phyloP scores from a whole-genome alignment of 1,140 invertebrate species.

The Dendrolimus punctatus region DNA sequence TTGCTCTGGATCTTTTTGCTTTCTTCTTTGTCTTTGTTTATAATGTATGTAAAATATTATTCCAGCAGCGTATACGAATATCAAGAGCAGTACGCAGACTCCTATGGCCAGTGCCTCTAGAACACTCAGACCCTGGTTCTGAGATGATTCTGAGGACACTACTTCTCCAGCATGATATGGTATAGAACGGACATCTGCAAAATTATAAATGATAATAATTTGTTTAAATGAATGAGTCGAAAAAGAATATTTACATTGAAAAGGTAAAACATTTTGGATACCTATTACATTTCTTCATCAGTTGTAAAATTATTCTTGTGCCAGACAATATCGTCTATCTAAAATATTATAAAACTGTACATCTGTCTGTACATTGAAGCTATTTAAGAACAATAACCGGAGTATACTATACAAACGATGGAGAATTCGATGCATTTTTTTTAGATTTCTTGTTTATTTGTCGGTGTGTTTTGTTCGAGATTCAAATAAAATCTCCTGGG shows the following conservation, averaged over 20 bases:
- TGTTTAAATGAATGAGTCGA: conserved; percentile 2
- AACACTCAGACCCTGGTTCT: conserved; percentile 50
- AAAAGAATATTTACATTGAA: neutral
- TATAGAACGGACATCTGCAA: conserved; percentile 61
- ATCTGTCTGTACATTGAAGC: too few species aligned
- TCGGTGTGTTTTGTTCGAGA: too few species aligned
- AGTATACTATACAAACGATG: too few species aligned
- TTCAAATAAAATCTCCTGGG: too few species aligned
- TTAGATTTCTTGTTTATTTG: too few species aligned
- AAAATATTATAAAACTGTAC: too few species aligned
- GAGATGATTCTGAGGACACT: conserved; percentile 39
- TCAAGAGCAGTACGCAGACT: conserved; percentile 53
- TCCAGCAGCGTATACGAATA: conserved; percentile 59
- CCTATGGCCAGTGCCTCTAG: conserved; percentile 55
- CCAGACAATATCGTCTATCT: neutral
- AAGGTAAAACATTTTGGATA: neutral
- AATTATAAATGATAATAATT: neutral
- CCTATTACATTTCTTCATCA: conserved; percentile 2
- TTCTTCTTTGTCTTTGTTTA: conserved; percentile 51
- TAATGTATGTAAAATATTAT: conserved; percentile 64
- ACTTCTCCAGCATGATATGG: conserved; percentile 58
- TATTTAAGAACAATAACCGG: too few species aligned
- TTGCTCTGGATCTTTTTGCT: conserved; percentile 47
- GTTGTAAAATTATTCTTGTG: conserved; percentile 1
- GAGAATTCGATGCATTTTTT: too few species aligned